Conservation (phyloP, 2,888 invertebrate genomes). For the Macaria liturata region DNA sequence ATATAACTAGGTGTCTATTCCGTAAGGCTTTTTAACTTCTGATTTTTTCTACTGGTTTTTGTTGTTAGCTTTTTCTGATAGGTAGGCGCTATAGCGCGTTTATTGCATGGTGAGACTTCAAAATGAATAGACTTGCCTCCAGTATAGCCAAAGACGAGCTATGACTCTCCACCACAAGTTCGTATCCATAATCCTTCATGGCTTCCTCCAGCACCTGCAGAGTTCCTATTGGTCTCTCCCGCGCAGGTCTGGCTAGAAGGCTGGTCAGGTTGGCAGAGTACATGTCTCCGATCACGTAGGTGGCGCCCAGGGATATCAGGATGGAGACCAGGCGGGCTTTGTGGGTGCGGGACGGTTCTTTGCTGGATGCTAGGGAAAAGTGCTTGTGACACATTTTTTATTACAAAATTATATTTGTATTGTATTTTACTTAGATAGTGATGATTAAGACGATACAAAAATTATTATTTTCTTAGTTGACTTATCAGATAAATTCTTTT, state of each 20-base stretch:
- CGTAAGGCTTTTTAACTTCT: too few species aligned
- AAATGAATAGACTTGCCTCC: slow-evolving; percentile 71
- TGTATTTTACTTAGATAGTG: too few species aligned
- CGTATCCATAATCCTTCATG: slow-evolving; percentile 85
- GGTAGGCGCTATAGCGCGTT: not conserved
- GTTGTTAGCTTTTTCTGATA: too few species aligned
- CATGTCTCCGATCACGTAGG: slow-evolving; percentile 90
- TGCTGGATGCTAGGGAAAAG: slow-evolving; percentile 71
- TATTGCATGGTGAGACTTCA: too few species aligned
- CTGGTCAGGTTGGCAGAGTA: slow-evolving; percentile 91
- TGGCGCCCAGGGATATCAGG: slow-evolving; percentile 88
- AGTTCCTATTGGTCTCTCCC: slow-evolving; percentile 87
- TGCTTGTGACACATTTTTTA: not conserved
- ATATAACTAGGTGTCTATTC: too few species aligned
- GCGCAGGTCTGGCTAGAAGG: slow-evolving; percentile 87
- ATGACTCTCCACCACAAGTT: slow-evolving; percentile 88
- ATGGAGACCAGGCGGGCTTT: slow-evolving; percentile 88
- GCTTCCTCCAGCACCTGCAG: slow-evolving; percentile 86
- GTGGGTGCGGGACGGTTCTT: slow-evolving; percentile 84
- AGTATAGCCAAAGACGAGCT: slow-evolving; percentile 88
- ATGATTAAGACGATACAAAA: too few species aligned
- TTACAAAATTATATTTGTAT: too few species aligned
- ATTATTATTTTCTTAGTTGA: too few species aligned
- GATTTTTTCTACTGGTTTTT: too few species aligned
- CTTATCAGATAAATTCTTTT: too few species aligned